Evolutionary conservation across 2,888 invertebrate genomes (phyloP).

Genomic region (Ryuthela nishihirai): DNA sequence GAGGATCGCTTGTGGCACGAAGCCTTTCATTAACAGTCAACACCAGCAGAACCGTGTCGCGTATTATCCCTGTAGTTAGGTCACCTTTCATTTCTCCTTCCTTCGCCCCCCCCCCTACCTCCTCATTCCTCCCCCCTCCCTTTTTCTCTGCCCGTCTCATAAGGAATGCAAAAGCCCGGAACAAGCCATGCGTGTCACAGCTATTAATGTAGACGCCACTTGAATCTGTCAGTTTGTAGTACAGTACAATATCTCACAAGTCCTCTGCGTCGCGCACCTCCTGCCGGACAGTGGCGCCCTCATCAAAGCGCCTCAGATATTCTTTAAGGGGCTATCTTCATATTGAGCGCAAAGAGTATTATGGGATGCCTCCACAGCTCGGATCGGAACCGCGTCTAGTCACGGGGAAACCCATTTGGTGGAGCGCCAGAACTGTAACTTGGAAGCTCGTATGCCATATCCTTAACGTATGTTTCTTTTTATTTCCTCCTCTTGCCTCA

Average conservation of each 20-base stretch:
- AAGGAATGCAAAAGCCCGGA: constrained; percentile 18
- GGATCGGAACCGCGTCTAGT: too few relatives aligned
- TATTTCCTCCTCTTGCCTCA: too few relatives aligned
- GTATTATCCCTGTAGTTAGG: neutral
- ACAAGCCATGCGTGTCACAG: constrained; percentile 15
- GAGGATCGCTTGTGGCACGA: neutral
- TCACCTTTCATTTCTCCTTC: neutral
- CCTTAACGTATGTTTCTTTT: too few relatives aligned
- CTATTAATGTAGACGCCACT: constrained; percentile 18
- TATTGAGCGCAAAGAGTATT: too few relatives aligned
- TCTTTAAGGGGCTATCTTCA: too few relatives aligned
- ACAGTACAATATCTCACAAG: constrained; percentile 25
- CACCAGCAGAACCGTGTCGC: neutral
- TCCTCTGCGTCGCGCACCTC: too few relatives aligned
- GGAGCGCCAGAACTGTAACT: too few relatives aligned
- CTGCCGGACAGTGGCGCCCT: too few relatives aligned
- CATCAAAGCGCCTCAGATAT: too few relatives aligned
- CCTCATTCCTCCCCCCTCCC: neutral
- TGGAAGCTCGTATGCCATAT: too few relatives aligned
- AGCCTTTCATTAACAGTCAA: constrained; percentile 23
- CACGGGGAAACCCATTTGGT: too few relatives aligned
- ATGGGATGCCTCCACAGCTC: too few relatives aligned
- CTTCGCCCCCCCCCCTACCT: neutral
- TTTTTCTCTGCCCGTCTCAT: constrained; percentile 1
- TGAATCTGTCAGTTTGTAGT: constrained; percentile 20